Base-by-base conservation (phyloP, 2,113 vertebrate genomes). In the Ranitomeya variabilis region DNA sequence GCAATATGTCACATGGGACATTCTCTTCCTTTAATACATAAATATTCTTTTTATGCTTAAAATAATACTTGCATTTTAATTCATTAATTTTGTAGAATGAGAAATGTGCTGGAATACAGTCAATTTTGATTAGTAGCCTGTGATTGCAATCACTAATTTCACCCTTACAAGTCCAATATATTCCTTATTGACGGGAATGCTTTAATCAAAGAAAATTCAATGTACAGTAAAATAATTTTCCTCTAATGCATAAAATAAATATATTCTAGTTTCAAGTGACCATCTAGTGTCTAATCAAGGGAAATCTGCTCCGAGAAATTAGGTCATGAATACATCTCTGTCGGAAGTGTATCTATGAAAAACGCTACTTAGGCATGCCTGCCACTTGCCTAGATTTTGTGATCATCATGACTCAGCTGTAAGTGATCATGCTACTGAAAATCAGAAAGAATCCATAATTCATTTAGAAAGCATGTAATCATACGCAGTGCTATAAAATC, bases 181-280 rank as follows among this genome's bases (percentile, higher is more conserved):
- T 87, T 67, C 23, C 6, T 60, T 71, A 21, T 73, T 81, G 64
- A 87, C 66, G 62, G 55, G 21, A 74, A 60, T 14, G 14, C 14
- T 82, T 88, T 82, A 88, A 88, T 88, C 67, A 88, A 82, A 76
- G 80, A 83, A 88, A 74, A 62, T 67, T 64, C 31, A 83, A n/a
- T 64, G 52, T 66, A 87, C 45, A 64, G 79, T 83, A 45, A 81
- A 31, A 73, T 15, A 76, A 76, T 51, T 45, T 55, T 66, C 16
- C 15, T 80, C 23, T 12, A 21, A 76, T 83, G 79, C 55, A 64
- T 19, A 26, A 74, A 71, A 57, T 59, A 23, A 83, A 76, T 83
- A 8, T 74, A 83, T 88, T 88, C 67, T 52, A 21, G 67, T 76
- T 83, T 88, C 87, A 88, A 88, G 87, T 88, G 87, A 83, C 87